phyloP scores from a whole-genome alignment of 2,113 vertebrate genomes.

The Neodontobutis hainanensis region DNA sequence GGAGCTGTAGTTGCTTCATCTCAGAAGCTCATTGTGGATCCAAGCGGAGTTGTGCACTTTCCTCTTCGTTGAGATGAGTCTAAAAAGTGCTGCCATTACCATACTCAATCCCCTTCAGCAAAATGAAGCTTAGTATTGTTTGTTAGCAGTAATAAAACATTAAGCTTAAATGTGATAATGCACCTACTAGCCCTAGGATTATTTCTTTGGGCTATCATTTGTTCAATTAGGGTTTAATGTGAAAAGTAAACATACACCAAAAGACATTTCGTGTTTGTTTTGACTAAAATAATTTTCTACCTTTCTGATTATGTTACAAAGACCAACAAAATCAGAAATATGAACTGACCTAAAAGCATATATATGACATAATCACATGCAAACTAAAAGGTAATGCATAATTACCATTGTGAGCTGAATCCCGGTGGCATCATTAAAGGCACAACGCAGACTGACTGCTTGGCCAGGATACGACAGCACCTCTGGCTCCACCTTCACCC shows the following conservation, averaged over 20 bases:
- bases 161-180: constrained; percentile 60
- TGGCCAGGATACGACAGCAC: constrained; percentile 80
- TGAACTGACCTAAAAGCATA: no score
- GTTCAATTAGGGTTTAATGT: constrained; percentile 52
- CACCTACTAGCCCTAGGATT: constrained; percentile 42
- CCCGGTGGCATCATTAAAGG: constrained; percentile 66
- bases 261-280: constrained; percentile 29
- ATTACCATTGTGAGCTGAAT: constrained; percentile 69
- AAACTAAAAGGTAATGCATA: constrained; percentile 6
- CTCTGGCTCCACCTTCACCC: constrained; percentile 78
- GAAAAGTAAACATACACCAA: constrained; percentile 22
- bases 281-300: constrained; percentile 11
- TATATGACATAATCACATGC: constrained; percentile 28
- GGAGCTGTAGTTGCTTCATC: constrained; percentile 11
- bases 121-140: constrained; percentile 60
- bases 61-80: constrained; percentile 58
- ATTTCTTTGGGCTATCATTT: constrained; percentile 47
- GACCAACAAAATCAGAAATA: constrained; percentile 7
- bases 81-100: constrained; percentile 53
- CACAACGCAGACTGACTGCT: constrained; percentile 79
- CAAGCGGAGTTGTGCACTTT: constrained; percentile 44
- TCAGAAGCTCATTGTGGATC: constrained; percentile 33
- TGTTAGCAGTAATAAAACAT: constrained; percentile 62
- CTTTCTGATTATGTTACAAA: neutral
- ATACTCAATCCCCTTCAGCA: constrained; percentile 65